Base-by-base conservation (phyloP, 2,113 vertebrate species). In the Lanius collurio region DNA sequence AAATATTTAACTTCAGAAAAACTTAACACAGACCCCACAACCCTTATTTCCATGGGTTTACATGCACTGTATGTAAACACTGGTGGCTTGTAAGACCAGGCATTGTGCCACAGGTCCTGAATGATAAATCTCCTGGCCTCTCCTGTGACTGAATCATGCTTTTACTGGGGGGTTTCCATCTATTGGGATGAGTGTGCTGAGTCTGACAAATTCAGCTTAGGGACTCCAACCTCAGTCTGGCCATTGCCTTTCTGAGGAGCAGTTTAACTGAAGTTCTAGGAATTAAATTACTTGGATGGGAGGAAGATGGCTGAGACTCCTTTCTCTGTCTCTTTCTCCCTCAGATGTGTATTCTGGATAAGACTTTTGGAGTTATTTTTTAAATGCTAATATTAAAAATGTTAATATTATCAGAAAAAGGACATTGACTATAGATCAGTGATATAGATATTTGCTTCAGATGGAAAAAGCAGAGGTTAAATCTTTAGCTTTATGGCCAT, bases 201-300 rank as follows among this genome's bases (percentile, higher is more conserved):
- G 60, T 55, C 44, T 75, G 52, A 75, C 1, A 3, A 27, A 30
- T 42, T 60, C 3, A 0, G 2, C 13, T 62, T 20, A 18, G 42
- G 26, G 15, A 33, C 30, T 49, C 22, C 73, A 53, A 7, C 7
- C 7, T 50, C 35, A 23, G 14, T 10, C 41, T 75, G 31, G 22
- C n/a, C 68, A 13, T 39, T 0, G 0, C 37, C 7, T 47, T 68
- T 55, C 49, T 42, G 19, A 9, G 11, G 10, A 44, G 17, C 2
- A 6, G 2, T n/a, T 73, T 30, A 33, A 19, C 50, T 37, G 44
- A 27, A 71, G 2, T 31, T 80, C n/a, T 8, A 27, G 10, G 19
- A 3, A 5, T 37, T 41, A 13, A 24, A 31, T 15, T 46, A 16
- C 15, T 56, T 67, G n/a, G 60, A 49, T 64, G 24, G 16, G 23